Conservation (phyloP, 1,140 invertebrate genomes). For the Phocides pigmalion region DNA sequence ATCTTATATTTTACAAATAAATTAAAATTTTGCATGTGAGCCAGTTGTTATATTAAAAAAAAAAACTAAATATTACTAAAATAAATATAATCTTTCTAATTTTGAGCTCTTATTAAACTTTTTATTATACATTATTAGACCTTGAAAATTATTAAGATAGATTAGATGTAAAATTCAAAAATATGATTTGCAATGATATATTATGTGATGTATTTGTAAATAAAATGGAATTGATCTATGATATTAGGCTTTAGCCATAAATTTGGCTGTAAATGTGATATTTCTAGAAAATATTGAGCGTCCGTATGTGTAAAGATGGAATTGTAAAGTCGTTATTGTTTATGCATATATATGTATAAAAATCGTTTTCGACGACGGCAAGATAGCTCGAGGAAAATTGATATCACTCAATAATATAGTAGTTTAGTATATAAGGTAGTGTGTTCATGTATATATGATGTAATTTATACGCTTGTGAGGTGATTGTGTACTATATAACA, state of each 20-base stretch:
- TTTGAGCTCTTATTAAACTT: too few relatives aligned
- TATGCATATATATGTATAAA: not conserved
- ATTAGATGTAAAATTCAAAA: too few relatives aligned
- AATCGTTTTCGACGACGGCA: not conserved
- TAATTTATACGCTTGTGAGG: conserved; percentile 10
- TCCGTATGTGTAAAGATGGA: not conserved
- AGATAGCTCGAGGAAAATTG: conserved; percentile 5
- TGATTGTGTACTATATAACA: not conserved
- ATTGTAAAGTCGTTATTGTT: too few relatives aligned
- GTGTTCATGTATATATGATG: conserved; percentile 11
- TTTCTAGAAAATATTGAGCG: conserved; percentile 20
- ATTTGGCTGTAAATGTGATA: conserved; percentile 24
- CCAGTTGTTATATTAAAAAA: too few relatives aligned
- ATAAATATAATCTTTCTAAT: too few relatives aligned
- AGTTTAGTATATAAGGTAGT: not conserved
- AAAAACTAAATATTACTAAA: too few relatives aligned
- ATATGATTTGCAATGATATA: too few relatives aligned
- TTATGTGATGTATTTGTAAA: not conserved
- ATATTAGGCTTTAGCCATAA: conserved; percentile 19
- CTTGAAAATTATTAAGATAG: too few relatives aligned
- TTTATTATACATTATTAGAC: too few relatives aligned
- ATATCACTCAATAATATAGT: too few relatives aligned
- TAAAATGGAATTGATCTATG: conserved; percentile 21
- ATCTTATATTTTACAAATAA: too few relatives aligned
- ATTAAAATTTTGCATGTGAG: too few relatives aligned